A percentile compares a stretch with the other conserved stretches of the same genome.
These are phyloP conservation scores for Tiliqua scincoides DNA, from an alignment of 2,113 vertebrate species.

Conservation along the genomic window DNA sequence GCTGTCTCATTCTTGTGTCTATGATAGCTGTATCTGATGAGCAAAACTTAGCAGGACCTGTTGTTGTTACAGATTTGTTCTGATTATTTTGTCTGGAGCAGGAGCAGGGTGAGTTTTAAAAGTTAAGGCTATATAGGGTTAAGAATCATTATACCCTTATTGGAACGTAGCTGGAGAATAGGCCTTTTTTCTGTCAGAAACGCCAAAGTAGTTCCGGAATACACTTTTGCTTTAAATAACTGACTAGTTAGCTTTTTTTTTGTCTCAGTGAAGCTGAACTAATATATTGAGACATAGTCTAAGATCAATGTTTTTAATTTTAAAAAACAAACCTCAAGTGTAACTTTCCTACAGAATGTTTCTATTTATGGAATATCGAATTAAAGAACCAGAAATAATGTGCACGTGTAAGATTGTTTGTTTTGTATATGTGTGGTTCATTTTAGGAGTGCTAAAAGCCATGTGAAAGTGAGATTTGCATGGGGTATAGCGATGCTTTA, in stretches of 20 bases:
- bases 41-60: not conserved
- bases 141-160: not conserved
- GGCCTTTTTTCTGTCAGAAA: slow-evolving; percentile 5
- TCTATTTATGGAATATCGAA: slow-evolving; percentile 42
- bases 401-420: slow-evolving; percentile 27
- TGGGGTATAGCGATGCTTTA: not conserved
- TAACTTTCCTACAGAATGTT: slow-evolving; percentile 34
- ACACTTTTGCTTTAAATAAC: not conserved
- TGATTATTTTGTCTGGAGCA: not conserved
- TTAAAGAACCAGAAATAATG: slow-evolving; percentile 21
- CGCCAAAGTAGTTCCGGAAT: not conserved
- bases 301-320: slow-evolving; percentile 29
- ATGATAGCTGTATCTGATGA: not conserved
- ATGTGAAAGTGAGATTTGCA: not conserved
- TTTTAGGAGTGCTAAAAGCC: not conserved
- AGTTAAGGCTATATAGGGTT: not conserved
- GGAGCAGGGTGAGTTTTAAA: not conserved
- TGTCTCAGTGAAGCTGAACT: not conserved
- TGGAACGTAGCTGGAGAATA: not conserved
- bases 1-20: not conserved
- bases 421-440: accelerated
- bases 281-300: not conserved
- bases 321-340: not conserved
- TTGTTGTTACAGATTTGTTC: not conserved
- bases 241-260: not conserved